These are phyloP conservation scores for Clarias fuscus DNA, from an alignment of 2,797 vertebrate species.

Conservation along the genomic window DNA sequence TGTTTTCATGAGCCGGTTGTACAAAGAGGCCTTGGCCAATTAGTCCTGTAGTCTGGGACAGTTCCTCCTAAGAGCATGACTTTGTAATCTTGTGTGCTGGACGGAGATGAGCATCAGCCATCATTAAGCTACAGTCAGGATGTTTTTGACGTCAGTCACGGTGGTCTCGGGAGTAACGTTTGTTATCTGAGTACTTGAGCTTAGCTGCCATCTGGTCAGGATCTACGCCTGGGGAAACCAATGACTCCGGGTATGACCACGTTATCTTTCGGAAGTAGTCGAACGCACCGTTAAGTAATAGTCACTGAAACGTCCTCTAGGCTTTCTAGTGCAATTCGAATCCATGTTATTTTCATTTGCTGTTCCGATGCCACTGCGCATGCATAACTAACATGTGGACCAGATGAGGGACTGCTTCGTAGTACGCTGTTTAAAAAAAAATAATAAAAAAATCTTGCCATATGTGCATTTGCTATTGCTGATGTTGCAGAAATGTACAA, in stretches of 20 bases:
- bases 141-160: constrained; percentile 13
- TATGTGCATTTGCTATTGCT: neutral
- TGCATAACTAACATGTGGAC: neutral
- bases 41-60: neutral
- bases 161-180: constrained; percentile 31
- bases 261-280: constrained; percentile 49
- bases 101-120: neutral
- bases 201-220: constrained; percentile 50
- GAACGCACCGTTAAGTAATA: constrained; percentile 33
- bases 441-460: no score
- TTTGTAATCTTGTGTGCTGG: neutral
- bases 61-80: neutral
- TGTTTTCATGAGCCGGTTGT: constrained; percentile 2
- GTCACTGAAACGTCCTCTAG: constrained; percentile 19
- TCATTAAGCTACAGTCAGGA: neutral
- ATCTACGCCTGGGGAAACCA: constrained; percentile 27
- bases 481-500: constrained; percentile 4
- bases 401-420: neutral
- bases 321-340: neutral
- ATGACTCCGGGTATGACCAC: constrained; percentile 26
- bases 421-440: neutral
- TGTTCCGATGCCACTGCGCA: neutral
- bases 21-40: neutral
- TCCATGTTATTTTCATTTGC: neutral
- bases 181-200: constrained; percentile 30